A percentile compares a stretch with the other conserved stretches of the same genome.
phyloP scores from a whole-genome alignment of 2,888 invertebrate genomes.

The Pherbina coryleti region DNA sequence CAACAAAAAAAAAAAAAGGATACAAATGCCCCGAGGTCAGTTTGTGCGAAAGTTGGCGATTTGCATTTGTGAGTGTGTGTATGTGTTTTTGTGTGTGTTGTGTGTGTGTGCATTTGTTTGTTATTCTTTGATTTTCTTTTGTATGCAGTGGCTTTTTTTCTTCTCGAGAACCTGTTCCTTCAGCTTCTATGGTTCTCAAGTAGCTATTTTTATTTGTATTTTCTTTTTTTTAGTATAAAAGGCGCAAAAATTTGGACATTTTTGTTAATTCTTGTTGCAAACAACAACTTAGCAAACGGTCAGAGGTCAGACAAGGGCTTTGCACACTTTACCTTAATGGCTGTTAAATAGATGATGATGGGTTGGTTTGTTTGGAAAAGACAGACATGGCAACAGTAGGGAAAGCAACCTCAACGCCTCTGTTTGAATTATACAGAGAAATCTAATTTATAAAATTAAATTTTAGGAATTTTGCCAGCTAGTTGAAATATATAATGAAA shows the following conservation, averaged over 20 bases:
- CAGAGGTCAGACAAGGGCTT: conserved; percentile 67
- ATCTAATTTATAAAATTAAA: too few relatives aligned
- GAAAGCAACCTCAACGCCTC: too few relatives aligned
- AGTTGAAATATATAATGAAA: too few relatives aligned
- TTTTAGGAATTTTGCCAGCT: too few relatives aligned
- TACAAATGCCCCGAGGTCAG: conserved; percentile 41
- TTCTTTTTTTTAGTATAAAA: conserved; percentile 30
- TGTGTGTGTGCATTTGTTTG: conserved; percentile 1
- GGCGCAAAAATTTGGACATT: conserved; percentile 64
- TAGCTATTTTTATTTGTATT: not conserved
- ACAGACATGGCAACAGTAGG: too few relatives aligned
- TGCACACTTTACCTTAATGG: conserved; percentile 53
- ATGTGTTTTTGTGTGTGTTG: conserved; percentile 14
- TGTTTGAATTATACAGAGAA: too few relatives aligned
- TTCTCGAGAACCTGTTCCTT: not conserved
- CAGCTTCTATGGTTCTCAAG: not conserved
- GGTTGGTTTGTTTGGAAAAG: too few relatives aligned
- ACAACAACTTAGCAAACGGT: conserved; percentile 51
- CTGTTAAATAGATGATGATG: conserved; percentile 27
- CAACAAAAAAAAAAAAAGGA: not conserved
- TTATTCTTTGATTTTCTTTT: conserved; percentile 8
- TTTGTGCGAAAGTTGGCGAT: conserved; percentile 44
- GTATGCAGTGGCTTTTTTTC: conserved; percentile 12
- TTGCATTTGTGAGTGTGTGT: conserved; percentile 1
- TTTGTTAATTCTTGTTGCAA: conserved; percentile 51